Percentiles rank a stretch among this genome's conserved stretches.
phyloP scores from a whole-genome alignment of 64 coral and sea anemone species.

The Montipora capricornis region DNA sequence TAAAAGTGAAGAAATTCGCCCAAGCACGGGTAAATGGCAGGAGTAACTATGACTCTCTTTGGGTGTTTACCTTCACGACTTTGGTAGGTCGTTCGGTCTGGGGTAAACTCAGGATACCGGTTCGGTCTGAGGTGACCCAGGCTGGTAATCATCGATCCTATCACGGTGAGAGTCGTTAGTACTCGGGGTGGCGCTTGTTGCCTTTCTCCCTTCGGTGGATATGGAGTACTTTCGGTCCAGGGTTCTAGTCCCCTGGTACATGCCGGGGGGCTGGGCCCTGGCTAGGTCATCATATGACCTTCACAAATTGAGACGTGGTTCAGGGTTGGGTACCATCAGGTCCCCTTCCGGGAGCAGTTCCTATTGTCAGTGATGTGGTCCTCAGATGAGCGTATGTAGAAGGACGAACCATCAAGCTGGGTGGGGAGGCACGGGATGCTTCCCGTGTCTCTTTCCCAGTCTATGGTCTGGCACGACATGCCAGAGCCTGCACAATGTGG shows the following conservation, averaged over 20 bases:
- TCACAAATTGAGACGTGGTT: too few species aligned
- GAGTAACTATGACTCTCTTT: conserved; percentile 25
- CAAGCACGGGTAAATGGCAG: too few species aligned
- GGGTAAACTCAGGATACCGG: too few species aligned
- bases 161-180: neutral
- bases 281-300: neutral
- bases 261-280: neutral
- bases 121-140: neutral
- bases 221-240: neutral
- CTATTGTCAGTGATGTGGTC: neutral
- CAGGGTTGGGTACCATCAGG: too few species aligned
- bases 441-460: neutral
- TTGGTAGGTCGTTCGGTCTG: too few species aligned
- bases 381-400: neutral
- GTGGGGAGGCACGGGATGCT: neutral
- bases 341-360: too few species aligned
- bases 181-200: neutral
- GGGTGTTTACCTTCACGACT: neutral
- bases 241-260: neutral
- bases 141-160: neutral
- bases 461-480: neutral
- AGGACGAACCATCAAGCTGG: too few species aligned
- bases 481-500: neutral
- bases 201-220: neutral
- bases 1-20: too few species aligned